Conservation (phyloP, 2,113 vertebrate species). For the Dendropsophus ebraccatus region DNA sequence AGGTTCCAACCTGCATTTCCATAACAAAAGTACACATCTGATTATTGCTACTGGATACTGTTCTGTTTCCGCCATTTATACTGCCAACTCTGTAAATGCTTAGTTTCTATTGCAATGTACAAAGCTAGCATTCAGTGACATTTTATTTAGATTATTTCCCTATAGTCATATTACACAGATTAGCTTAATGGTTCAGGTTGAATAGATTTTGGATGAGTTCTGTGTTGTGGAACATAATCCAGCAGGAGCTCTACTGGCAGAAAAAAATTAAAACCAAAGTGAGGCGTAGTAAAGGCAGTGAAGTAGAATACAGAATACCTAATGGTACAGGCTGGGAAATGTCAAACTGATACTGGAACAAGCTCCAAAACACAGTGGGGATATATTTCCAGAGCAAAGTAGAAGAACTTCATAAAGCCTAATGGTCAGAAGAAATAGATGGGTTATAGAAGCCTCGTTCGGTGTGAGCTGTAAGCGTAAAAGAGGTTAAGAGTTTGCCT, state of each 20-base stretch:
- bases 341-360: conserved; percentile 53
- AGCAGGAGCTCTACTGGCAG: conserved; percentile 38
- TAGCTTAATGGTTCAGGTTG: conserved; percentile 49
- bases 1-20: not conserved
- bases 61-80: not conserved
- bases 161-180: conserved; percentile 38
- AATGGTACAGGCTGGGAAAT: conserved; percentile 48
- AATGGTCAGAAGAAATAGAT: conserved; percentile 47
- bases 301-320: conserved; percentile 54
- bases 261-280: conserved; percentile 45
- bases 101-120: not conserved
- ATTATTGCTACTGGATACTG: not conserved
- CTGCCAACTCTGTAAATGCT: not conserved
- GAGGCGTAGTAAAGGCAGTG: conserved; percentile 53
- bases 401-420: conserved; percentile 44
- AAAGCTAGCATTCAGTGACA: not conserved
- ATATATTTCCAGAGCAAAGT: conserved; percentile 45
- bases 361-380: conserved; percentile 31
- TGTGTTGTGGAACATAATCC: conserved; percentile 29
- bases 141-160: conserved; percentile 26
- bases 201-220: conserved; percentile 32
- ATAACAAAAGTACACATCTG: not conserved
- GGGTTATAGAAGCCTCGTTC: conserved; percentile 2
- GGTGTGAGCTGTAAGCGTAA: conserved; percentile 1
- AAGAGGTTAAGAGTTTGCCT: conserved; percentile 4